A percentile compares a stretch with the other conserved stretches of the same genome.
Evolutionary conservation across 2,797 vertebrate genomes (phyloP).

Genomic region (Neoniphon sammara): DNA sequence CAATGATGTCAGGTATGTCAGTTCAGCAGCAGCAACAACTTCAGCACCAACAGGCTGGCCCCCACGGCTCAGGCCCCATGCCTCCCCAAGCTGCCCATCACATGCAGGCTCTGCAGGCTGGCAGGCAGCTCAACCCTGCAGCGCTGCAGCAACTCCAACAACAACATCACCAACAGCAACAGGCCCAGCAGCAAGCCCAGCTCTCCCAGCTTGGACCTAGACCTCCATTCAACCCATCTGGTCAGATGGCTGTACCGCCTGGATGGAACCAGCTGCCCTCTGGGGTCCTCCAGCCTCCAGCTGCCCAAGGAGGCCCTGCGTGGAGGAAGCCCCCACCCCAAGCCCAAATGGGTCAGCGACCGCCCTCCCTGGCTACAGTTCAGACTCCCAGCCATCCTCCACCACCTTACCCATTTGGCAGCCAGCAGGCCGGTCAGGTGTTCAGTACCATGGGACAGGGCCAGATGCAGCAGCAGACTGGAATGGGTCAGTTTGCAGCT

Average conservation of each 20-base stretch:
- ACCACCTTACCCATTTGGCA: constrained; percentile 98
- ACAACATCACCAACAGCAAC: constrained; percentile 87
- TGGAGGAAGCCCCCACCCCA: constrained; percentile 95
- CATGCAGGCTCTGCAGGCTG: constrained; percentile 90
- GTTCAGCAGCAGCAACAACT: constrained; percentile 86
- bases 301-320: constrained; percentile 87
- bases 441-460: constrained; percentile 90
- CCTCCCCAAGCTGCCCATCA: constrained; percentile 91
- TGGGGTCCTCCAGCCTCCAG: constrained; percentile 90
- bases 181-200: constrained; percentile 83
- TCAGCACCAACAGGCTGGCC: constrained; percentile 82
- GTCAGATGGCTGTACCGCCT: constrained; percentile 92
- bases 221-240: constrained; percentile 90
- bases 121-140: constrained; percentile 91
- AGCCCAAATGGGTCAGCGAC: constrained; percentile 89
- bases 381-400: constrained; percentile 98
- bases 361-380: constrained; percentile 92
- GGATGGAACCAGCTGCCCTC: constrained; percentile 96
- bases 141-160: constrained; percentile 90
- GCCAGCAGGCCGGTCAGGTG: constrained; percentile 94
- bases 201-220: constrained; percentile 86
- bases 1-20: constrained; percentile 90
- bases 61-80: constrained; percentile 88
- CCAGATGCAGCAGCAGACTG: constrained; percentile 89
- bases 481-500: constrained; percentile 92